A percentile compares a stretch with the other conserved stretches of the same genome.
These are phyloP conservation scores for Hyposmocoma kahamanoa DNA, from an alignment of 1,140 invertebrate species.

Conservation along the genomic window DNA sequence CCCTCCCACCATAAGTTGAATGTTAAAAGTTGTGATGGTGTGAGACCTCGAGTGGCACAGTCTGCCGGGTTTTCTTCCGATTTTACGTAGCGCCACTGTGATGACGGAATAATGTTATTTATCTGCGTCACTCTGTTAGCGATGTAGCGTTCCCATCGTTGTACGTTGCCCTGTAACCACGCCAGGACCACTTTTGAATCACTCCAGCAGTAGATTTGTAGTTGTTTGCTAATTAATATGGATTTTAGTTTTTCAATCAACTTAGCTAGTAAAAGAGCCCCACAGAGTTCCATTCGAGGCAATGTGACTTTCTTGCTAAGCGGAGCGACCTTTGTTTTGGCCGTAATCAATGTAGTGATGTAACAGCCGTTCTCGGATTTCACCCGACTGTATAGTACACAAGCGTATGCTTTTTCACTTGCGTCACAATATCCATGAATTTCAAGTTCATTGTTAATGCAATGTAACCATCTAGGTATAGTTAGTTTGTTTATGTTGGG, in stretches of 20 bases:
- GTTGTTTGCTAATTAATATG: neutral
- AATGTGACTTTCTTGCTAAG: neutral
- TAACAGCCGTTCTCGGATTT: neutral
- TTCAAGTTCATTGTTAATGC: neutral
- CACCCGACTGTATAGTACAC: neutral
- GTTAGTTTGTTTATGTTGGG: neutral
- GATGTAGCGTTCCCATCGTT: conserved; percentile 13
- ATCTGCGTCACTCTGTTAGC: conserved; percentile 5
- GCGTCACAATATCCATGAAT: neutral
- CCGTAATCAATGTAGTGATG: neutral
- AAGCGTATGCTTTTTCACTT: neutral
- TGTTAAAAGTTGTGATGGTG: neutral
- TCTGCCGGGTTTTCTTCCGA: conserved; percentile 4
- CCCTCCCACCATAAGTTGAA: no score
- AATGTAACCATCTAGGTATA: neutral
- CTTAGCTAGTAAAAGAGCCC: neutral
- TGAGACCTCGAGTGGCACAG: conserved; percentile 3
- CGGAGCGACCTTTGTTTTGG: neutral
- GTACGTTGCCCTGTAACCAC: conserved; percentile 32
- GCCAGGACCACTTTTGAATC: conserved; percentile 43
- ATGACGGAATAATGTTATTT: neutral
- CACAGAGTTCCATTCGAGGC: neutral
- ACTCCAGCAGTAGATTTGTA: conserved; percentile 8
- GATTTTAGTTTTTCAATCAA: neutral
- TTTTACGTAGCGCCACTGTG: conserved; percentile 6